phyloP scores from a whole-genome alignment of 2,888 invertebrate genomes.

The Caenorhabditis sp. region DNA sequence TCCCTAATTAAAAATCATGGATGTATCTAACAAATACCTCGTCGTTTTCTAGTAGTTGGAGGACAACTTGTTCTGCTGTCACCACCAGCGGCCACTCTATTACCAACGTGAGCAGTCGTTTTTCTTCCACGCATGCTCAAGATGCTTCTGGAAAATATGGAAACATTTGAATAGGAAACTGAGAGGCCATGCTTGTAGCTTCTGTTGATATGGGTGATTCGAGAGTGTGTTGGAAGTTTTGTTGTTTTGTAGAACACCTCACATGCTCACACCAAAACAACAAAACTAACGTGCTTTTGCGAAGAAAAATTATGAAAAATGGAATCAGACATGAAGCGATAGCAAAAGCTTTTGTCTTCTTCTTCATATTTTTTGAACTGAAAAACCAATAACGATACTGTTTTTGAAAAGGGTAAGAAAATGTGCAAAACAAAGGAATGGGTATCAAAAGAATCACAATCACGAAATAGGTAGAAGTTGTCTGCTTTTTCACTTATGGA shows the following conservation, averaged over 20 bases:
- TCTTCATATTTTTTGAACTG: not conserved
- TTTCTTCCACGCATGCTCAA: constrained; percentile 48
- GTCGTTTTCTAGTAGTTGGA: constrained; percentile 44
- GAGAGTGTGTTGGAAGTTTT: not conserved
- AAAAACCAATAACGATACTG: not conserved
- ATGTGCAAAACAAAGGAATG: not conserved
- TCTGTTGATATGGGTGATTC: not conserved
- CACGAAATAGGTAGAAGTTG: constrained; percentile 15
- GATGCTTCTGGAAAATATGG: constrained; percentile 41
- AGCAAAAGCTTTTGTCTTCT: not conserved
- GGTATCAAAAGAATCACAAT: constrained; percentile 16
- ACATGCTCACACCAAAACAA: not conserved
- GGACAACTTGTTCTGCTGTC: constrained; percentile 48
- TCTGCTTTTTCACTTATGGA: constrained; percentile 8
- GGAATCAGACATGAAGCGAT: constrained; percentile 21
- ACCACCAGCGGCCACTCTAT: constrained; percentile 28
- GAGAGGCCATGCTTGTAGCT: not conserved
- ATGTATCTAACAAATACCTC: constrained; percentile 24
- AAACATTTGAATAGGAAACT: not conserved
- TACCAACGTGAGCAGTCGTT: constrained; percentile 18
- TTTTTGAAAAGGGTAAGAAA: not conserved
- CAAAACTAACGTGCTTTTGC: not conserved
- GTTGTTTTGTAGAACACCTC: not conserved
- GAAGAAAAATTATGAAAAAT: constrained; percentile 6
- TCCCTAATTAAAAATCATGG: too few relatives aligned